Percentiles rank a stretch among this genome's conserved stretches.
phyloP scores from a whole-genome alignment of 2,113 vertebrate species.

The Ophiodon elongatus region DNA sequence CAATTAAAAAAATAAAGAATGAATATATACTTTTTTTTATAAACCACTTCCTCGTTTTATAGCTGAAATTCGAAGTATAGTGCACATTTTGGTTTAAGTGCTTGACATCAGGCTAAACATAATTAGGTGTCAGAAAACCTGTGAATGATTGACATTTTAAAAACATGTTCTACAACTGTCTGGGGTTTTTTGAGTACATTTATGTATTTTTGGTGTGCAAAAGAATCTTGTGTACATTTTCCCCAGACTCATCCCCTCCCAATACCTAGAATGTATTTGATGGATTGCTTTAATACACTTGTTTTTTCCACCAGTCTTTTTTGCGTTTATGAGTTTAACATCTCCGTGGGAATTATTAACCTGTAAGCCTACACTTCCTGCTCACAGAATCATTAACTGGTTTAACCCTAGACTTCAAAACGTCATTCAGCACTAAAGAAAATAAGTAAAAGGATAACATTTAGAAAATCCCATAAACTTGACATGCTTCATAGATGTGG shows the following conservation, averaged over 20 bases:
- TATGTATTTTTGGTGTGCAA: not conserved
- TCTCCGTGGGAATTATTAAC: slow-evolving; percentile 70
- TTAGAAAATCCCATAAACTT: too few species aligned
- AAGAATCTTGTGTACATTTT: not conserved
- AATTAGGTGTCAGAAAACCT: not conserved
- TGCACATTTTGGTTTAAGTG: not conserved
- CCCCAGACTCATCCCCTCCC: not conserved
- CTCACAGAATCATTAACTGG: slow-evolving; percentile 71
- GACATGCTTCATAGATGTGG: too few species aligned
- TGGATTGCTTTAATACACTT: not conserved
- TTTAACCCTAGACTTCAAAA: not conserved
- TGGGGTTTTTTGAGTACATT: not conserved
- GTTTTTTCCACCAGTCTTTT: not conserved
- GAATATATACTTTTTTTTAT: too few species aligned
- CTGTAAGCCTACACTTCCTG: slow-evolving; percentile 47
- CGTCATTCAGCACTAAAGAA: not conserved
- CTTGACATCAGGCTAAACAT: not conserved
- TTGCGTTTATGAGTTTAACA: not conserved
- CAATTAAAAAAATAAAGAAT: not conserved
- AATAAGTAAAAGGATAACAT: too few species aligned
- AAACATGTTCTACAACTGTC: not conserved
- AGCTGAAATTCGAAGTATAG: not conserved
- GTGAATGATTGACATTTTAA: not conserved
- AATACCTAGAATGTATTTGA: not conserved
- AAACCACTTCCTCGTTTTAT: not conserved